Percentiles rank a stretch among this genome's conserved stretches.
Evolutionary conservation across 1,140 invertebrate genomes (phyloP).

Genomic region (Penaeus indicus): DNA sequence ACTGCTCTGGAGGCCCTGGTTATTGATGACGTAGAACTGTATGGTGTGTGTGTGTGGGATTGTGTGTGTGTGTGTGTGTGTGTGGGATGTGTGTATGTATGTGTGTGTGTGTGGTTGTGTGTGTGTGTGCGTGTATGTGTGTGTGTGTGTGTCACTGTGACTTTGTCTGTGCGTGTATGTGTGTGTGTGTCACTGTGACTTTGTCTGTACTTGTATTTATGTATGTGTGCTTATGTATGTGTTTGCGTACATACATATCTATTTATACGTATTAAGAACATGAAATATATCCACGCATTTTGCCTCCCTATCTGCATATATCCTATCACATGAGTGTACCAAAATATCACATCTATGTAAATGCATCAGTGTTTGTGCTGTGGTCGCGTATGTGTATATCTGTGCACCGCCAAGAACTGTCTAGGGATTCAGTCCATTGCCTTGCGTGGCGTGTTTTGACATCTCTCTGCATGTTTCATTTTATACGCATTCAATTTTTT

Average conservation of each 20-base stretch:
- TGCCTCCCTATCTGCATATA: neutral
- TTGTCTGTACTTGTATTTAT: neutral
- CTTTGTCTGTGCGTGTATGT: constrained; percentile 4
- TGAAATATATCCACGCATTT: neutral
- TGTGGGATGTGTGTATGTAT: constrained; percentile 10
- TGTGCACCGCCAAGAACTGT: neutral
- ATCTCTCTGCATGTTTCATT: too few relatives aligned
- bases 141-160: neutral
- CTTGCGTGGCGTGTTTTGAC: too few relatives aligned
- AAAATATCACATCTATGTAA: constrained; percentile 9
- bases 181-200: constrained; percentile 11
- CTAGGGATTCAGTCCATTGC: too few relatives aligned
- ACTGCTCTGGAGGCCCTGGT: too few relatives aligned
- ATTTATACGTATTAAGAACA: neutral
- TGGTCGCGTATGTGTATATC: neutral
- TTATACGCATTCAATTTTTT: too few relatives aligned
- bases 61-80: neutral
- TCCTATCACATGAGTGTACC: neutral
- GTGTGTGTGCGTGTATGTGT: neutral
- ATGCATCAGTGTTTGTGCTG: neutral
- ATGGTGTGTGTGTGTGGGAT: too few relatives aligned
- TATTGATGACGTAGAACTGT: too few relatives aligned
- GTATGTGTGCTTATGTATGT: neutral
- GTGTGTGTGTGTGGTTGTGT: constrained; percentile 19
- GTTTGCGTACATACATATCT: neutral